phyloP scores from a whole-genome alignment of 2,888 invertebrate genomes.

The Aphidius colemani region DNA sequence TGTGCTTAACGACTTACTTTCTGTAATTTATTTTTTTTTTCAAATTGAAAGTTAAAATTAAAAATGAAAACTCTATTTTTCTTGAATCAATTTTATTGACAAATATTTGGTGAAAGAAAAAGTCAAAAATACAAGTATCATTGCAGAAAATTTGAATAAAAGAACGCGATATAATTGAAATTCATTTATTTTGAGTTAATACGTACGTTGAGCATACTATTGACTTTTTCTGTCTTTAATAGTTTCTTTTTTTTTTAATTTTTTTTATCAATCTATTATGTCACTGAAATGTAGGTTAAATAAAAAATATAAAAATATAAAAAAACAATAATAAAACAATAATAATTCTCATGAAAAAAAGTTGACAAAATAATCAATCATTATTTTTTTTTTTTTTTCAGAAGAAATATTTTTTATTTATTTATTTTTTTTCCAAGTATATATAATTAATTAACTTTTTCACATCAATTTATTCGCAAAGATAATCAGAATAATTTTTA shows the following conservation, averaged over 20 bases:
- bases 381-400: not conserved
- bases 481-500: too few relatives aligned
- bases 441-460: too few relatives aligned
- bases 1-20: not conserved
- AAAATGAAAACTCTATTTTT: not conserved
- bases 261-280: too few relatives aligned
- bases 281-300: too few relatives aligned
- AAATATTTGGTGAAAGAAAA: constrained; percentile 11
- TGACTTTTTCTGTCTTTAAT: not conserved
- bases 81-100: constrained; percentile 9
- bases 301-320: too few relatives aligned
- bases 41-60: too few relatives aligned
- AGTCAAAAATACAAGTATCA: constrained; percentile 12
- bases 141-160: constrained; percentile 17
- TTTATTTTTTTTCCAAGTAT: not conserved
- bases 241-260: not conserved
- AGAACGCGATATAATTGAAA: constrained; percentile 23
- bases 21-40: not conserved
- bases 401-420: not conserved
- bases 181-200: constrained; percentile 15
- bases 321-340: too few relatives aligned
- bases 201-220: not conserved
- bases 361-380: too few relatives aligned
- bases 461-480: too few relatives aligned
- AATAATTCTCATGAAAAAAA: too few relatives aligned